Evolutionary conservation across 1,140 invertebrate genomes (phyloP).

Genomic region (Ceratina japonica): DNA sequence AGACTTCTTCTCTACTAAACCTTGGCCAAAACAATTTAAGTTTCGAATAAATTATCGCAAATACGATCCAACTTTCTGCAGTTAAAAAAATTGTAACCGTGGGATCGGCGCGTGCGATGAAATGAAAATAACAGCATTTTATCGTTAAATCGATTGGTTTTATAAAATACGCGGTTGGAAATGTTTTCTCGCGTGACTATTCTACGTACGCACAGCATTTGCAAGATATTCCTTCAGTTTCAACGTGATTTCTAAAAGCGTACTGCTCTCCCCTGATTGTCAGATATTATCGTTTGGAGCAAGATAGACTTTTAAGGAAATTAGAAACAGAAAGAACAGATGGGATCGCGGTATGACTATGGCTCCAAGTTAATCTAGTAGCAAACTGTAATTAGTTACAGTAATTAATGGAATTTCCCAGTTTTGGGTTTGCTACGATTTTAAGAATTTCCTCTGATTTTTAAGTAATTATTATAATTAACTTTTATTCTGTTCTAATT

Average conservation of each 20-base stretch:
- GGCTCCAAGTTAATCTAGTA: too few relatives aligned
- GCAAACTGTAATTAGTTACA: too few relatives aligned
- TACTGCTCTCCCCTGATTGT: background rate
- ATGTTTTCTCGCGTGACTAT: conserved; percentile 17
- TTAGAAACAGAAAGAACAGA: background rate
- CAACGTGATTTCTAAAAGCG: background rate
- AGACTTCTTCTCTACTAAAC: too few relatives aligned
- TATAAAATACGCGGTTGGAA: background rate
- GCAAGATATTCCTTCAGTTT: background rate
- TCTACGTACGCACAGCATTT: background rate
- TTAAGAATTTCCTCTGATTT: background rate
- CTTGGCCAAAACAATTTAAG: too few relatives aligned
- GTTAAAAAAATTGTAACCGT: too few relatives aligned
- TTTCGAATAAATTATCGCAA: background rate
- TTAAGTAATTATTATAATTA: too few relatives aligned
- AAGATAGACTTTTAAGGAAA: background rate
- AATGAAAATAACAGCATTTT: background rate
- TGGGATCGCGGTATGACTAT: background rate
- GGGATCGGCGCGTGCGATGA: too few relatives aligned
- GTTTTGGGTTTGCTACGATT: background rate
- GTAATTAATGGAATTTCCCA: too few relatives aligned
- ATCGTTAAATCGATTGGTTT: conserved; percentile 7
- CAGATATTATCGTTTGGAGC: background rate
- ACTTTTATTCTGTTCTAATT: background rate
- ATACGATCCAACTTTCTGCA: background rate